Conservation (phyloP, 2,113 vertebrate species). For the Salminus brasiliensis region DNA sequence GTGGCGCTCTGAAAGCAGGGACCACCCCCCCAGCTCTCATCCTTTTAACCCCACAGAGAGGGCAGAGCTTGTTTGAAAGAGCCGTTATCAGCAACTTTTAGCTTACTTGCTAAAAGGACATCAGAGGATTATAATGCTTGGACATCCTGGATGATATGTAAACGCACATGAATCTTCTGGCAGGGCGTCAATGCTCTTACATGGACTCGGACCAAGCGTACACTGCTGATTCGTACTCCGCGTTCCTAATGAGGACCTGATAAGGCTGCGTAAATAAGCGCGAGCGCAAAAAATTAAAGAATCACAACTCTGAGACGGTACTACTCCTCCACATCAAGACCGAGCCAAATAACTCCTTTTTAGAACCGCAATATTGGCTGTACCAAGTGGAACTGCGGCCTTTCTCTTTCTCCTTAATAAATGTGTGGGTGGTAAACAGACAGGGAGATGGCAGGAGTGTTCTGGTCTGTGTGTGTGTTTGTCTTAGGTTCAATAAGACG, state of each 20-base stretch:
- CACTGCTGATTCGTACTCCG: neutral
- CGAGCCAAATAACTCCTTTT: slow-evolving; percentile 3
- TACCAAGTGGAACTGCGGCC: neutral
- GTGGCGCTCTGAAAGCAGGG: slow-evolving; percentile 35
- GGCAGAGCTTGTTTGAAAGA: slow-evolving; percentile 7
- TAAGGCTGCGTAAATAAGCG: slow-evolving; percentile 13
- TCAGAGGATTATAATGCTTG: slow-evolving; percentile 12
- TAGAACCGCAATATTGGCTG: neutral
- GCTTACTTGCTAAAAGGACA: neutral
- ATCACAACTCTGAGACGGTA: slow-evolving; percentile 4
- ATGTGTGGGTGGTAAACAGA: neutral
- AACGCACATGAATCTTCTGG: neutral
- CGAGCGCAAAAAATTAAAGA: slow-evolving; percentile 49
- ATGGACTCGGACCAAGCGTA: neutral
- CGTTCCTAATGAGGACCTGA: slow-evolving; percentile 11
- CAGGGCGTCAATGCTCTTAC: neutral
- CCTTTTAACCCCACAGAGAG: slow-evolving; percentile 33
- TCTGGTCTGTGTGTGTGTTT: neutral
- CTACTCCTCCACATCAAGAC: slow-evolving; percentile 8
- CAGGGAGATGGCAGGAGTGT: neutral
- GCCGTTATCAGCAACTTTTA: neutral
- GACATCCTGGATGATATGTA: slow-evolving; percentile 16
- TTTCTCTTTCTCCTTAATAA: too few species aligned
- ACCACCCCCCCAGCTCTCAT: slow-evolving; percentile 7
- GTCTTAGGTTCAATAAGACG: neutral